Conservation (phyloP, 2,113 vertebrate genomes). For the Murina feae region DNA sequence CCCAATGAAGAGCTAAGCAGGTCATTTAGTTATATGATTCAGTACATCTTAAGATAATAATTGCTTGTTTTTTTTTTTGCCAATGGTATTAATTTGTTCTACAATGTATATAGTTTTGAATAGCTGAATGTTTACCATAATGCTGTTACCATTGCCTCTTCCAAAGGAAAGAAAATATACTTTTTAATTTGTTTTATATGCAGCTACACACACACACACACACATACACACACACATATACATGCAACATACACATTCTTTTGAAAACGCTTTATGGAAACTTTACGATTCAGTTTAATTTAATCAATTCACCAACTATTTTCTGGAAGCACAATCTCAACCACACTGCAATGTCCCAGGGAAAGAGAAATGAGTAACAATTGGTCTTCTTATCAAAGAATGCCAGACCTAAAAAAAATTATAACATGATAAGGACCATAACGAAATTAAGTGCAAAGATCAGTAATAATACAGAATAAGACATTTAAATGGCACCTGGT, state of each 20-base stretch:
- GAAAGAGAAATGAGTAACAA: background rate
- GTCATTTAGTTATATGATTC: background rate
- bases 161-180: background rate
- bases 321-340: background rate
- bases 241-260: background rate
- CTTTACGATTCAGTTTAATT: background rate
- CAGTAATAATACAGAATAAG: background rate
- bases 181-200: background rate
- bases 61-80: background rate
- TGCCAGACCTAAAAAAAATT: background rate
- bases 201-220: background rate
- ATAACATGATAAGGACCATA: background rate
- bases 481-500: background rate
- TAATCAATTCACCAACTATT: conserved; percentile 1
- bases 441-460: background rate
- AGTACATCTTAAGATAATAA: background rate
- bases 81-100: background rate
- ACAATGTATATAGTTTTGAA: background rate
- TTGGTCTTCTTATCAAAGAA: background rate
- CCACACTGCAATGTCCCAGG: background rate
- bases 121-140: background rate
- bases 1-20: background rate
- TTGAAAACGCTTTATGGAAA: background rate
- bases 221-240: background rate
- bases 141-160: background rate